phyloP scores from a whole-genome alignment of 2,113 vertebrate species.

The Ranitomeya imitator region DNA sequence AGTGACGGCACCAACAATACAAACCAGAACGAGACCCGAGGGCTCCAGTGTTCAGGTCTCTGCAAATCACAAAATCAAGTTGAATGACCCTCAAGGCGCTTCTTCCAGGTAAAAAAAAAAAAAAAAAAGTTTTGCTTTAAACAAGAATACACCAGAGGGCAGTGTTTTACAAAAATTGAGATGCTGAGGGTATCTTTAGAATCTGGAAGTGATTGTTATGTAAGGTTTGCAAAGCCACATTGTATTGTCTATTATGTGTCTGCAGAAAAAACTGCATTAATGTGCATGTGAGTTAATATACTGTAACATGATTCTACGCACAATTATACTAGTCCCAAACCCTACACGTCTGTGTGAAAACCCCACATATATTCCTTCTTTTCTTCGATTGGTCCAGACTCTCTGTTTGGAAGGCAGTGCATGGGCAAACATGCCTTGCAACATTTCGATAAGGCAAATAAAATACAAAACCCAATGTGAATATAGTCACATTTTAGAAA shows the following conservation, averaged over 20 bases:
- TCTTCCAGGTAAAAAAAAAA: constrained; percentile 81
- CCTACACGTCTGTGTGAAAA: neutral
- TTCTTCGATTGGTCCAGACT: neutral
- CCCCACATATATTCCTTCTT: neutral
- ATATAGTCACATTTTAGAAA: no score
- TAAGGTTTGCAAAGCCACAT: neutral
- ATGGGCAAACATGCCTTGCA: neutral
- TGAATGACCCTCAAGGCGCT: constrained; percentile 83
- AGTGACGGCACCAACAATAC: constrained; percentile 78
- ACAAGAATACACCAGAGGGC: constrained; percentile 82
- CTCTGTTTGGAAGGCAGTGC: neutral
- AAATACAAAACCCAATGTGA: no score
- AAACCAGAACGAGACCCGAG: constrained; percentile 75
- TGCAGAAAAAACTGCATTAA: neutral
- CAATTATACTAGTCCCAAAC: no score
- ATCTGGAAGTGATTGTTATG: neutral
- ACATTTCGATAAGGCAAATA: neutral
- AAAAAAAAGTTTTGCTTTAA: constrained; percentile 26
- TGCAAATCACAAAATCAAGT: constrained; percentile 86
- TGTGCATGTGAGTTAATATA: neutral
- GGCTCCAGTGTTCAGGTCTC: constrained; percentile 80
- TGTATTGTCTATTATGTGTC: neutral
- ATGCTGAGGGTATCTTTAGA: constrained; percentile 18
- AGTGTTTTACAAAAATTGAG: constrained; percentile 79
- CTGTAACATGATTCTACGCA: no score